Base-by-base conservation (phyloP, 2,888 invertebrate species). In the Hermaeophaga mercurialis region DNA sequence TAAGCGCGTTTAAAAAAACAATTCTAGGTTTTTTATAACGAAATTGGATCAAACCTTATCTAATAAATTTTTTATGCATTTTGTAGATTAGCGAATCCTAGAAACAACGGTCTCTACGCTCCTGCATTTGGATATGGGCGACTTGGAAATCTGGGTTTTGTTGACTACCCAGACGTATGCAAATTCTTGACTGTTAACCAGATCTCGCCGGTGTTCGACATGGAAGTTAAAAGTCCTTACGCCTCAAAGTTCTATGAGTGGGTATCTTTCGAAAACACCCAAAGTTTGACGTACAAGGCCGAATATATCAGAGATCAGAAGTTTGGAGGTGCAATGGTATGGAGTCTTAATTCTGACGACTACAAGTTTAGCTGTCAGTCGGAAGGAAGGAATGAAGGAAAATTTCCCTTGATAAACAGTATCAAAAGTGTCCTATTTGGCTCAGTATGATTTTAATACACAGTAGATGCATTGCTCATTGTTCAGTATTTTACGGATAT, bases 271-370 rank as follows among this genome's bases (percentile, higher is more conserved):
- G 94, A 94, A 61, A 84, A 88, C 67, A 80, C 82, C 18, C 75
- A 80, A 44, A 94, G 93, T 75, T 80, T 91, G 1, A 79, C 78
- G 49, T 84, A 84, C 67, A 94, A 91, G 79, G 87, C 84, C 68
- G 70, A 68, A 39, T 69, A 60, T 47, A 61, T 67, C 26, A 62
- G 65, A 45, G 63, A 60, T 78, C 80, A 84, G 44, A 80, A 82
- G 26, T 83, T 90, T 65, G 88, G 88, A 43, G 94, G 94, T 24
- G 89, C 88, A 3, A 94, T 94, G 93, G 80, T 93, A 56, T 91
- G 88, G 77, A 88, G 90, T 7, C 79, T 94, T 17, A 93, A 93
- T 71, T 82, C 85, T 1, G 94, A 94, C 73, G 94, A 94, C 75
- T 86, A 84, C 73, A 79, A 78, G 48, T 84, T 84, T 3, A 72